phyloP scores from a whole-genome alignment of 2,113 vertebrate genomes.

The Lamprologus lemairii region DNA sequence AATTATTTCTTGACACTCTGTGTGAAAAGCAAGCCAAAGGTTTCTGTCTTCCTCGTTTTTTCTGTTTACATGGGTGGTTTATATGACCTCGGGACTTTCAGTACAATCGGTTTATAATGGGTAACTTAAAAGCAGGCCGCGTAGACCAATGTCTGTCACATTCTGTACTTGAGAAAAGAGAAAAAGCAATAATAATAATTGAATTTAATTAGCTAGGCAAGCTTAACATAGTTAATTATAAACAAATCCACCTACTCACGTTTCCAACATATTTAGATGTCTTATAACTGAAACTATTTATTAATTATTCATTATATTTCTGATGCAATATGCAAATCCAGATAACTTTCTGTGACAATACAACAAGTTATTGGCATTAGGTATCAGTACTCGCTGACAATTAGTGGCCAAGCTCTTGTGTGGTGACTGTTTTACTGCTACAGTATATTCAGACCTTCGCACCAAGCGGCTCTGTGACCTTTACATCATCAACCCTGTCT shows the following conservation, averaged over 20 bases:
- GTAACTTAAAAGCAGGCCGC: background rate
- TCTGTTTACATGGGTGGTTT: too few relatives aligned
- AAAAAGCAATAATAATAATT: background rate
- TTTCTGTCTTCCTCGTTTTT: too few relatives aligned
- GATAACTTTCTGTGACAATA: background rate
- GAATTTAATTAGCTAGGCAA: background rate
- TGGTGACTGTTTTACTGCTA: background rate
- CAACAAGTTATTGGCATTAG: background rate
- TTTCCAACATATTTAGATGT: background rate
- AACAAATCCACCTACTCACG: background rate
- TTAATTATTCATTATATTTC: background rate
- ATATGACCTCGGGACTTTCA: background rate
- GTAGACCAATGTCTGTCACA: background rate
- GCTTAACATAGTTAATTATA: background rate
- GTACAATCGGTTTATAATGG: background rate
- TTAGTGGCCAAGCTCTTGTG: background rate
- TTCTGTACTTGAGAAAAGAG: background rate
- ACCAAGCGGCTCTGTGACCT: background rate
- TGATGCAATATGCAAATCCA: background rate
- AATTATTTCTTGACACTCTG: background rate
- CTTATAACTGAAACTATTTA: background rate
- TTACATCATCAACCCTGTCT: background rate
- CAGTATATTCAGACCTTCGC: background rate
- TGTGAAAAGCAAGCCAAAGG: too few relatives aligned
- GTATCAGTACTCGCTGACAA: rapidly evolving